Base-by-base conservation (phyloP, 1,140 invertebrate genomes). In the Lasioglossum albipes region DNA sequence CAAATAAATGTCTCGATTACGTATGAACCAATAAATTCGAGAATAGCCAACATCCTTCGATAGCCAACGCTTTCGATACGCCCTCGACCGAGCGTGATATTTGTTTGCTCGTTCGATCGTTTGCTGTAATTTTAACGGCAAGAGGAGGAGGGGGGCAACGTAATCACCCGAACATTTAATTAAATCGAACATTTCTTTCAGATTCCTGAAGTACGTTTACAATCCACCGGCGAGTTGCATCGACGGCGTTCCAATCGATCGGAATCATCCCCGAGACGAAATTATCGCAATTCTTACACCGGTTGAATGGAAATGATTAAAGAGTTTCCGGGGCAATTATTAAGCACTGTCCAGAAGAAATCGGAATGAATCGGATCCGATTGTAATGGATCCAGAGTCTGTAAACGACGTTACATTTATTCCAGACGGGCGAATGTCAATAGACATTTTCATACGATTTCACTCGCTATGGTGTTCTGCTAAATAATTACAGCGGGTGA, bases 301-400 rank as follows among this genome's bases (percentile, higher is more conserved):
- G 20, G 2, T 78, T 9, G 27, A 78, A 4, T 42, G 36, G 61
- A 65, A 65, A 79, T 42, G 65, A 61, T 42, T 65, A 54, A 54
- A 71, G 54, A 45, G 16, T 16, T 54, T 16, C 12, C n/a, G 20
- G 9, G 16, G 7, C 22, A 36, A 73, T 73, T 73, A 79, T 73
- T 41, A 45, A 72, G 65, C 18, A 41, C 64, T 7, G 64, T 10
- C 2, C 65, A 9, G n/a, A 68, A 13, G 27, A 31, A 62, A 22
- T 49, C 49, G 31, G 42, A n/a, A 27, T 12, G 41, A 49, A 61
- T 62, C 3, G 20, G 16, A 36, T 66, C 45, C 64, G 72, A 79
- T 57, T 79, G 57, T 66, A 79, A 66, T 49, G 2, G 77, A 73
- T 74, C 62, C 49, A 9, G 2, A 66, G 12, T 13, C 61, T 74